These are phyloP conservation scores for Naso thynnoides DNA, from an alignment of 2,797 vertebrate genomes.

Conservation along the genomic window DNA sequence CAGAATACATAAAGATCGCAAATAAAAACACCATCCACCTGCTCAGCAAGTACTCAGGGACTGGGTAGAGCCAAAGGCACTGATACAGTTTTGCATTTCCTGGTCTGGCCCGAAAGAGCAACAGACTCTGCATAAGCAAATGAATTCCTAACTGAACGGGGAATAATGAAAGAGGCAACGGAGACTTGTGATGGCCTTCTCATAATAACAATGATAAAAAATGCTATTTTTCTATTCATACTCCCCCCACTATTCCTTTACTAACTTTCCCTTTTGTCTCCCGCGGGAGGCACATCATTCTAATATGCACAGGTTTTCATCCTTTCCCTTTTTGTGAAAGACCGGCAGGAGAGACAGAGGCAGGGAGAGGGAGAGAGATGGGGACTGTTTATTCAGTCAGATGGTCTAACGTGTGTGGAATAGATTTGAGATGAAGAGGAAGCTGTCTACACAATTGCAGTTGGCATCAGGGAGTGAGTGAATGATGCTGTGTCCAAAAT, in stretches of 20 bases:
- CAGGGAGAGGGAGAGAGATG: constrained; percentile 25
- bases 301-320: constrained; percentile 74
- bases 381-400: constrained; percentile 73
- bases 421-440: constrained; percentile 68
- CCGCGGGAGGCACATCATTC: constrained; percentile 66
- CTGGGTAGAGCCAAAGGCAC: constrained; percentile 41
- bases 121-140: constrained; percentile 60
- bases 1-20: constrained; percentile 73
- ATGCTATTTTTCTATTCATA: constrained; percentile 64
- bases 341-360: constrained; percentile 50
- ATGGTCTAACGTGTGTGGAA: constrained; percentile 69
- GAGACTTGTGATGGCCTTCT: constrained; percentile 49
- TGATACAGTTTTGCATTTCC: constrained; percentile 67
- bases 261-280: constrained; percentile 49
- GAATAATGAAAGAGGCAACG: constrained; percentile 53
- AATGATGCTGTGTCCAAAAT: constrained; percentile 35
- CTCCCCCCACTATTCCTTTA: constrained; percentile 45
- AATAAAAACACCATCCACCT: constrained; percentile 67
- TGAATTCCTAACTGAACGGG: constrained; percentile 58
- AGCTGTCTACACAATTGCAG: constrained; percentile 52
- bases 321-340: constrained; percentile 60
- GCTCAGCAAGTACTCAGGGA: constrained; percentile 55
- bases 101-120: constrained; percentile 11
- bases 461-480: constrained; percentile 46
- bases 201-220: constrained; percentile 75